phyloP scores from a whole-genome alignment of 2,888 invertebrate species.

The Leucophora obtusa region DNA sequence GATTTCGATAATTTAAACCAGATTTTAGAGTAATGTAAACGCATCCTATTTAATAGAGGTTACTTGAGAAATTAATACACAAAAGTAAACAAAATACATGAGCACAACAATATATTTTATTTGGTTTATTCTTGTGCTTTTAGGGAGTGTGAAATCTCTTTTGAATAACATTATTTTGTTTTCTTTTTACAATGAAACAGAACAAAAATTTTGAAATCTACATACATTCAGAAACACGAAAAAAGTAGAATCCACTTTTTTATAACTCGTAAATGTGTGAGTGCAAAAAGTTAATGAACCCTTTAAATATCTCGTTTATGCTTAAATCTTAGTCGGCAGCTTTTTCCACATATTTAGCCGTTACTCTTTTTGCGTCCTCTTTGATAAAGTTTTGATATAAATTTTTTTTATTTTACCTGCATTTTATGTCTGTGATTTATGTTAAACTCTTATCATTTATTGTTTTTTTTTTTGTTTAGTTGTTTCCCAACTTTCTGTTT shows the following conservation, averaged over 20 bases:
- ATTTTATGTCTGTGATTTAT: constrained; percentile 34
- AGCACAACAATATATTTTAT: neutral
- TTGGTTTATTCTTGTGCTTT: neutral
- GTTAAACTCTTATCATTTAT: constrained; percentile 5
- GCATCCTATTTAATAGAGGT: too few relatives aligned
- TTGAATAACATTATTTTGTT: neutral
- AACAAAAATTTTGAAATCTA: neutral
- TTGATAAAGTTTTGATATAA: constrained; percentile 1
- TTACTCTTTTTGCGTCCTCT: neutral
- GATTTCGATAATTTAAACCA: too few relatives aligned
- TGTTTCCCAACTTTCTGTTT: constrained; percentile 6
- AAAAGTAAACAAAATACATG: neutral
- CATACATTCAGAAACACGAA: neutral
- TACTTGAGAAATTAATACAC: too few relatives aligned
- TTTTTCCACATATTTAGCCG: neutral
- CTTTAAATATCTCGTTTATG: neutral
- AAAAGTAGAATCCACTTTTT: neutral
- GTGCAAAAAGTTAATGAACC: constrained; percentile 2
- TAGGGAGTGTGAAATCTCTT: neutral
- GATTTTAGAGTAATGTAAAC: too few relatives aligned
- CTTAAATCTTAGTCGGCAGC: neutral
- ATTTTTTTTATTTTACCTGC: constrained; percentile 37
- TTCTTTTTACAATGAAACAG: neutral
- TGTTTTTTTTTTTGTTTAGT: constrained; percentile 1
- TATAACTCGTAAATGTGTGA: neutral